Conservation (phyloP, 2,888 invertebrate genomes). For the Coenonympha glycerion region DNA sequence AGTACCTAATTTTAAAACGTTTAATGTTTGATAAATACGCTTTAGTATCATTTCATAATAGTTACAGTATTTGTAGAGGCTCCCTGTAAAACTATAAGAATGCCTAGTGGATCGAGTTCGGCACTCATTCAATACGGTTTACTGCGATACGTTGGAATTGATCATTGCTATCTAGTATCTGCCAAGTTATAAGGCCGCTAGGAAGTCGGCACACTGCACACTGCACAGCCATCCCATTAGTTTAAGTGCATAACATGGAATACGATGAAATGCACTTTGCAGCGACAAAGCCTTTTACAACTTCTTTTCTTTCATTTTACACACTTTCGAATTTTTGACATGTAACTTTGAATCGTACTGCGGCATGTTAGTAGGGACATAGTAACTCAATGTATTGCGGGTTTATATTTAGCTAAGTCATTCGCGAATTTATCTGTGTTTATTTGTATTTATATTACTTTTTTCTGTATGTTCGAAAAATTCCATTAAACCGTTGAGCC, state of each 20-base stretch:
- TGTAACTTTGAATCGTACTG: not conserved
- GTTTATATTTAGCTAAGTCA: too few species aligned
- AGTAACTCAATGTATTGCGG: not conserved
- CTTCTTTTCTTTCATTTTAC: not conserved
- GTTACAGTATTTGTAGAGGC: too few species aligned
- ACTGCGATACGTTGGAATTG: constrained; percentile 4
- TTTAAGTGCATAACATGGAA: constrained; percentile 14
- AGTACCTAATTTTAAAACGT: too few species aligned
- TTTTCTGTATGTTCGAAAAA: too few species aligned
- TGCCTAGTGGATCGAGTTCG: too few species aligned
- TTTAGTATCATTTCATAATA: too few species aligned
- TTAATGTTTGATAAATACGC: too few species aligned
- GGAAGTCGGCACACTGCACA: too few species aligned
- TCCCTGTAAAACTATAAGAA: too few species aligned
- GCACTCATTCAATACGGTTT: not conserved
- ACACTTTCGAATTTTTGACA: not conserved
- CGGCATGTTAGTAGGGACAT: not conserved
- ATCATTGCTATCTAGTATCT: constrained; percentile 1
- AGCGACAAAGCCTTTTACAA: constrained; percentile 6
- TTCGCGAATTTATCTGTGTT: too few species aligned
- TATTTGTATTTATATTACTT: too few species aligned
- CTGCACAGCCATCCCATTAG: constrained; percentile 15
- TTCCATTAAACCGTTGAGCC: too few species aligned
- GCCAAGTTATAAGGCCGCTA: constrained; percentile 3
- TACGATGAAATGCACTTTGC: constrained; percentile 11